Evolutionary conservation across 1,140 invertebrate species (phyloP).

Genomic region (Apis mellifera): DNA sequence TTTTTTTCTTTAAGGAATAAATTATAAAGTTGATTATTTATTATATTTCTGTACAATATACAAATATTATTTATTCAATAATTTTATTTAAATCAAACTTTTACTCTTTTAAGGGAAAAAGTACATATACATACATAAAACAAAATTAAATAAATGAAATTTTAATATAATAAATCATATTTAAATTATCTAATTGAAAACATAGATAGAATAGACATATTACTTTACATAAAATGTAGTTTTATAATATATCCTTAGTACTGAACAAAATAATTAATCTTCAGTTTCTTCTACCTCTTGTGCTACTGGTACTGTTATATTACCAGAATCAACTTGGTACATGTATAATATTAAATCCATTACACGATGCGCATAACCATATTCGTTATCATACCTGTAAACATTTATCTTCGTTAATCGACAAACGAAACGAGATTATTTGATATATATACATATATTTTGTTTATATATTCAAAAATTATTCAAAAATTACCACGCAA

Average conservation of each 20-base stretch:
- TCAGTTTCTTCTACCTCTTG: constrained; percentile 26
- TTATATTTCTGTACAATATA: neutral
- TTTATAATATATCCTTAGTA: neutral
- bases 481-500: constrained; percentile 83
- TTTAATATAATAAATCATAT: neutral
- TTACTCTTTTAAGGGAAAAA: neutral
- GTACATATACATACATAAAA: neutral
- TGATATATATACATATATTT: neutral
- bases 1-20: neutral
- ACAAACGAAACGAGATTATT: neutral
- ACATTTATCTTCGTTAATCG: neutral
- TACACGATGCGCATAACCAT: constrained; percentile 86
- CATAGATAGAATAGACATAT: neutral
- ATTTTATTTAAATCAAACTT: constrained; percentile 1
- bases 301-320: constrained; percentile 21
- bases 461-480: neutral
- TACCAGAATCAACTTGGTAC: constrained; percentile 58
- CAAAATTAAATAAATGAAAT: neutral
- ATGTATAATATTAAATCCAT: constrained; percentile 85
- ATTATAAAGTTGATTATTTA: neutral
- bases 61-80: neutral
- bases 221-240: constrained; percentile 5
- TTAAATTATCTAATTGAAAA: constrained; percentile 1
- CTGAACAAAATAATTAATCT: constrained; percentile 7
- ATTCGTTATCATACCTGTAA: constrained; percentile 87